These are phyloP conservation scores for Melanotaenia duboulayi DNA, from an alignment of 2,113 vertebrate species.

Conservation along the genomic window DNA sequence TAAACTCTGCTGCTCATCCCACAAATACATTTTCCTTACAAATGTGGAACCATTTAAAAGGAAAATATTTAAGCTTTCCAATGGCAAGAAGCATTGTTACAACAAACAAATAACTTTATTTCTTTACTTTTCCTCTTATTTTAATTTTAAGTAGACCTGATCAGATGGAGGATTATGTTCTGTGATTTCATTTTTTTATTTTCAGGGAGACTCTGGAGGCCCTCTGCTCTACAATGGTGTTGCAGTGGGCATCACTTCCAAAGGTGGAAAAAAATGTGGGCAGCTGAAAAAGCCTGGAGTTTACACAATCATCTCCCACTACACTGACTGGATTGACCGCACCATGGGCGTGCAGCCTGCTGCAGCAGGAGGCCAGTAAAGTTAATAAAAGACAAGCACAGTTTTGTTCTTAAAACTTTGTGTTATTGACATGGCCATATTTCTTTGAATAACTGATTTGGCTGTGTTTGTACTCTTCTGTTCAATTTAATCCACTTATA, in stretches of 20 bases:
- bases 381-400: not conserved
- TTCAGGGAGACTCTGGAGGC: constrained; percentile 75
- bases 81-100: too few species aligned
- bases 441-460: too few species aligned
- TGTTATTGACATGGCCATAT: not conserved
- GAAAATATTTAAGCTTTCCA: too few species aligned
- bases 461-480: too few species aligned
- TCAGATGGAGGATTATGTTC: not conserved
- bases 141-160: not conserved
- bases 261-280: constrained; percentile 87
- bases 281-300: constrained; percentile 84
- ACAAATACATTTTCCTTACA: too few species aligned
- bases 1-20: too few species aligned
- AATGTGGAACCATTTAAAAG: too few species aligned
- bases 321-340: constrained; percentile 81
- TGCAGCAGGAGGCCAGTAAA: not conserved
- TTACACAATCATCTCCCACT: constrained; percentile 88
- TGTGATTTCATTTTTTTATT: not conserved
- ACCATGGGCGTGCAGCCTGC: constrained; percentile 56
- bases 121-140: too few species aligned
- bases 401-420: not conserved
- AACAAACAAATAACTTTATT: too few species aligned
- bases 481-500: too few species aligned
- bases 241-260: constrained; percentile 88
- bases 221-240: constrained; percentile 72